Evolutionary conservation across 2,888 invertebrate genomes (phyloP).

Genomic region (Myathropa florea): DNA sequence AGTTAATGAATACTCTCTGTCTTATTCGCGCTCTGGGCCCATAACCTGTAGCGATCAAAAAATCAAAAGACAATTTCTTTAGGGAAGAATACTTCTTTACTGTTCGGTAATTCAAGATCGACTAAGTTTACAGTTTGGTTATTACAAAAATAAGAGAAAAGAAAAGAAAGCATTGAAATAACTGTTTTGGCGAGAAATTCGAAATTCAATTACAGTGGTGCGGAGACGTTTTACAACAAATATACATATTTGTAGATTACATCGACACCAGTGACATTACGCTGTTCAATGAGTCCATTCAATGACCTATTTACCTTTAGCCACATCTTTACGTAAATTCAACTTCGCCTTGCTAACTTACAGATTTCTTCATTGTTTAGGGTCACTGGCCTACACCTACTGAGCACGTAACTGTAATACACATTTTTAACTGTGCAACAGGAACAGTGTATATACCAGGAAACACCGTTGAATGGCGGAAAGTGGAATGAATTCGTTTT

Average conservation of each 20-base stretch:
- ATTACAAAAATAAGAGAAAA: too few relatives aligned
- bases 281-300: conserved; percentile 69
- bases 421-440: conserved; percentile 22
- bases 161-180: too few relatives aligned
- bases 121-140: too few relatives aligned
- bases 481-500: conserved; percentile 50
- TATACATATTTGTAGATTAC: conserved; percentile 38
- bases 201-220: too few relatives aligned
- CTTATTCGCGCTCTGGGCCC: too few relatives aligned
- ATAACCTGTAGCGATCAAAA: too few relatives aligned
- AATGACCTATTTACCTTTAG: conserved; percentile 65
- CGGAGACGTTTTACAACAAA: too few relatives aligned
- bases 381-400: conserved; percentile 67
- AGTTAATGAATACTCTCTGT: too few relatives aligned
- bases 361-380: conserved; percentile 55
- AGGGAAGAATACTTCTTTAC: too few relatives aligned
- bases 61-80: too few relatives aligned
- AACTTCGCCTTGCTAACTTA: conserved; percentile 53
- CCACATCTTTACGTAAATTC: conserved; percentile 56
- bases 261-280: conserved; percentile 68
- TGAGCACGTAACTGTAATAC: conserved; percentile 49
- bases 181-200: too few relatives aligned
- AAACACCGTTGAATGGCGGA: conserved; percentile 42
- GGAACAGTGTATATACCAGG: conserved; percentile 13
- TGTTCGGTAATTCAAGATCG: too few relatives aligned